These are phyloP conservation scores for Eupithecia dodoneata DNA, from an alignment of 2,888 invertebrate species.

Conservation along the genomic window DNA sequence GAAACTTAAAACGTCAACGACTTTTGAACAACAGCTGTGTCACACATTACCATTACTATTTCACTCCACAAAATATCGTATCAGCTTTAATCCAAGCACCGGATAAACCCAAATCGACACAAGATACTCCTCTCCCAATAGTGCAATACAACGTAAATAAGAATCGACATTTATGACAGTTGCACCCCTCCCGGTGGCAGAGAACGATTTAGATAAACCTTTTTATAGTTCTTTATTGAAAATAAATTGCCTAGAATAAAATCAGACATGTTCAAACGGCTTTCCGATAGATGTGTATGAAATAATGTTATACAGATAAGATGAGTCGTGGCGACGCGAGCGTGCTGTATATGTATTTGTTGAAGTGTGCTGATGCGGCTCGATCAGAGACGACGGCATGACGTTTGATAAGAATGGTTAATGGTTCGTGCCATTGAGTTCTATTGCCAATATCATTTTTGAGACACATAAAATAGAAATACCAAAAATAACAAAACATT, in stretches of 20 bases:
- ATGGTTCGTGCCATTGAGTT: conserved; percentile 28
- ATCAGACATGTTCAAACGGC: conserved; percentile 81
- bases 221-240: conserved; percentile 85
- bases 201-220: conserved; percentile 83
- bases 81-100: conserved; percentile 18
- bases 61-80: conserved; percentile 20
- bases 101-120: conserved; percentile 33
- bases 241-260: conserved; percentile 85
- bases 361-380: conserved; percentile 46
- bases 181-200: conserved; percentile 72
- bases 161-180: conserved; percentile 77
- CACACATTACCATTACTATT: conserved; percentile 9
- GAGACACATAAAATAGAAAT: not conserved
- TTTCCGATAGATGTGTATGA: conserved; percentile 84
- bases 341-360: conserved; percentile 69
- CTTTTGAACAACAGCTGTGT: conserved; percentile 5
- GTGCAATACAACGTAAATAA: conserved; percentile 76
- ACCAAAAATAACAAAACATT: not conserved
- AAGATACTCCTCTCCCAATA: conserved; percentile 55
- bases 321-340: conserved; percentile 58
- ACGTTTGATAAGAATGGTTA: conserved; percentile 47
- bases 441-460: conserved; percentile 8
- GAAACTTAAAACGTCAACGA: not conserved
- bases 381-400: conserved; percentile 51
- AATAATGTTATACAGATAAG: conserved; percentile 80